phyloP scores from a whole-genome alignment of 92 coral and sea anemone genomes.

The Pocillopora meandrina region DNA sequence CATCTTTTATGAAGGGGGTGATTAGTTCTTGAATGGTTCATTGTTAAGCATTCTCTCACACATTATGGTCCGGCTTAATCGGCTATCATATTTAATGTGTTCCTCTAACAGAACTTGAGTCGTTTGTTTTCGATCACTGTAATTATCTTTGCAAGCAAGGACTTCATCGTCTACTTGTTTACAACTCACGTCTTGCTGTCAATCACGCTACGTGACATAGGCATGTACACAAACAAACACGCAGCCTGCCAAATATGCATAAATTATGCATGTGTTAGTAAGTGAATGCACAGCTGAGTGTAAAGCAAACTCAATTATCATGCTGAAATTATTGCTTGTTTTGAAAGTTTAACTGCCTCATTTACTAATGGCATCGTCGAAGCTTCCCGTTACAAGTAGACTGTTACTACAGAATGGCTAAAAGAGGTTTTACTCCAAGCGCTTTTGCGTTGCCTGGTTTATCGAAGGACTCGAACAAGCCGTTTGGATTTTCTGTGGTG shows the following conservation, averaged over 20 bases:
- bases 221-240: neutral
- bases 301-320: neutral
- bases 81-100: too few species aligned
- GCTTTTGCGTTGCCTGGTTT: constrained; percentile 79
- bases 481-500: constrained; percentile 10
- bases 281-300: constrained; percentile 23
- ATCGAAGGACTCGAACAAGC: constrained; percentile 41
- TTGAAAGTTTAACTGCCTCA: neutral
- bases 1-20: too few species aligned
- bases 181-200: neutral
- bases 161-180: neutral
- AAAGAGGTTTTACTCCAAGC: constrained; percentile 55
- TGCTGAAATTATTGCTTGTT: neutral
- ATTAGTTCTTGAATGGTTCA: too few species aligned
- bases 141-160: neutral
- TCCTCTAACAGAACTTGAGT: too few species aligned
- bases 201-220: constrained; percentile 42
- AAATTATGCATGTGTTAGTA: constrained; percentile 13
- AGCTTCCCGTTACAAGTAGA: neutral
- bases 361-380: constrained; percentile 17
- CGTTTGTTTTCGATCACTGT: too few species aligned
- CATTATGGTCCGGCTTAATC: too few species aligned
- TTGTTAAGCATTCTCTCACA: too few species aligned
- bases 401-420: constrained; percentile 45
- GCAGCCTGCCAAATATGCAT: constrained; percentile 5